phyloP scores from a whole-genome alignment of 2,113 vertebrate genomes.

The Chlorodrepanis virens region DNA sequence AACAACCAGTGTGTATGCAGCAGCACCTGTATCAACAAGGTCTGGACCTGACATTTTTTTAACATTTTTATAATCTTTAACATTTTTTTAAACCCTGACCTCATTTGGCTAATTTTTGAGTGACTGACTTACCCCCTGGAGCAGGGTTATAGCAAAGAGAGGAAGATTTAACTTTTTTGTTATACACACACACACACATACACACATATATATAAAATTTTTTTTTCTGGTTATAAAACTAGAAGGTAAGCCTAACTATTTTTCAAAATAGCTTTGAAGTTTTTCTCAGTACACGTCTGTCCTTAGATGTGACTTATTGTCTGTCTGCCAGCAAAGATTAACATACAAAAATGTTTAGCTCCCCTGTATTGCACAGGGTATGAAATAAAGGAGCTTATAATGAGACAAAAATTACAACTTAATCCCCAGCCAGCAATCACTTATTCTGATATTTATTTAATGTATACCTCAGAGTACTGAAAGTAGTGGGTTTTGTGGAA shows the following conservation, averaged over 20 bases:
- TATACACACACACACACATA: too few species aligned
- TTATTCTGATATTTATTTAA: neutral
- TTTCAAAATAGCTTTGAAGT: neutral
- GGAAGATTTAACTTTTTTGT: neutral
- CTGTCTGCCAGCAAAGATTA: neutral
- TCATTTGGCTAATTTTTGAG: neutral
- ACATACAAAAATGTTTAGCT: neutral
- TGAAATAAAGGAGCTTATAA: constrained; percentile 20
- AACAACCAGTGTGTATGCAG: neutral
- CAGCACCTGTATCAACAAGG: neutral
- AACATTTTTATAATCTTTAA: neutral
- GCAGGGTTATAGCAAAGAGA: neutral
- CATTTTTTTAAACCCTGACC: neutral
- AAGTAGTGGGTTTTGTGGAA: neutral
- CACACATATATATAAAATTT: neutral
- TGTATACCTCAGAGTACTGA: neutral
- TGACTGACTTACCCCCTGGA: neutral
- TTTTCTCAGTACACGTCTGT: neutral
- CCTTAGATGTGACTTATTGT: neutral
- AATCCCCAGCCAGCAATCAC: neutral
- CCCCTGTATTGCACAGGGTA: neutral
- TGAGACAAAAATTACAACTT: neutral
- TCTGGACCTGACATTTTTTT: neutral
- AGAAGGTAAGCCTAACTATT: neutral
- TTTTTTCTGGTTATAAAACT: neutral